phyloP scores from a whole-genome alignment of 1,140 invertebrate genomes.

The Ips nitidus region DNA sequence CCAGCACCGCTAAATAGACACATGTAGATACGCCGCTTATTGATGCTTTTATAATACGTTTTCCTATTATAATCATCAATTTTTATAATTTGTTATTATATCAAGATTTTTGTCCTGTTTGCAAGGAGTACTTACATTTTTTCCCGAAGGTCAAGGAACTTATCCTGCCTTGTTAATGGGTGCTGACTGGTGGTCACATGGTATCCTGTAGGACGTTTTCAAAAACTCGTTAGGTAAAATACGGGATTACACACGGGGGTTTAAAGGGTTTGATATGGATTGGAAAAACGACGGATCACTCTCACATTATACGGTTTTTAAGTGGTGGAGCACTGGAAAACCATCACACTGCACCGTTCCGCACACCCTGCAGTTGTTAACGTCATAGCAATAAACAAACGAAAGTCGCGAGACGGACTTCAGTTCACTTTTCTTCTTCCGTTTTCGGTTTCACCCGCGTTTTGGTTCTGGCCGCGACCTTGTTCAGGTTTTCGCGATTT shows the following conservation, averaged over 20 bases:
- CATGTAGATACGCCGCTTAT: background rate
- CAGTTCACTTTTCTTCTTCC: slow-evolving; percentile 26
- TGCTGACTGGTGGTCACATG: background rate
- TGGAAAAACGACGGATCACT: no score
- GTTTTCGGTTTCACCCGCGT: slow-evolving; percentile 15
- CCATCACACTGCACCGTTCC: no score
- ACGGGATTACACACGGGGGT: no score
- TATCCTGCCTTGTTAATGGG: slow-evolving; percentile 22
- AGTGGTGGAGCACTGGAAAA: no score
- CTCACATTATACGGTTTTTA: no score
- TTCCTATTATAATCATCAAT: background rate
- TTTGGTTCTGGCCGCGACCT: background rate
- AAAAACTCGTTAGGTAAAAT: no score
- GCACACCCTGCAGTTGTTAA: background rate
- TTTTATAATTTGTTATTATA: background rate
- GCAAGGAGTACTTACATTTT: slow-evolving; percentile 40
- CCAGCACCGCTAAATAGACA: slow-evolving; percentile 22
- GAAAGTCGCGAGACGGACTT: slow-evolving; percentile 14
- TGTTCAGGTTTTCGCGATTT: background rate
- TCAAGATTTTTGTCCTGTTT: background rate
- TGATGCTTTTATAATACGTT: background rate
- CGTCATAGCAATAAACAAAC: slow-evolving; percentile 13
- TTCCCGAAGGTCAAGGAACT: slow-evolving; percentile 31
- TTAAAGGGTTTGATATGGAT: no score
- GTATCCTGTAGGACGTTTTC: no score